Percentiles rank a stretch among this genome's conserved stretches.
Conservation (phyloP, 2,888 invertebrate species). For the Agrotis exclamationis region DNA sequence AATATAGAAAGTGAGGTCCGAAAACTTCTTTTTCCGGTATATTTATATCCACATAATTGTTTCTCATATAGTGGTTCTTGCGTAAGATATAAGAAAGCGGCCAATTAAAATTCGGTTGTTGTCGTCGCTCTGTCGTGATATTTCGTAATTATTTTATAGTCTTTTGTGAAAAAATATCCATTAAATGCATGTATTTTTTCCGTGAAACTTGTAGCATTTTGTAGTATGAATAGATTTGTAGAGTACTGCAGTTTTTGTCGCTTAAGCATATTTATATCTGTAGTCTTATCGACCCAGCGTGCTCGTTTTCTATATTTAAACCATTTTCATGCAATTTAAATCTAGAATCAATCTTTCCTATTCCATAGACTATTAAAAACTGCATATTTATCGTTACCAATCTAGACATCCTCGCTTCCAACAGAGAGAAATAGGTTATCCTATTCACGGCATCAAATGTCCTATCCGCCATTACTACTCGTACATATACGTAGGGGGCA, state of each 20-base stretch:
- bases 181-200: conserved; percentile 29
- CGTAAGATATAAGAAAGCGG: conserved; percentile 85
- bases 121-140: conserved; percentile 58
- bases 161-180: conserved; percentile 56
- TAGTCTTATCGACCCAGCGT: not conserved
- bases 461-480: conserved; percentile 42
- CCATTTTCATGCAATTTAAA: no score
- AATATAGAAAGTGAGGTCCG: conserved; percentile 83
- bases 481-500: conserved; percentile 42
- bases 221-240: conserved; percentile 8
- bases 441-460: conserved; percentile 48
- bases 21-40: conserved; percentile 83
- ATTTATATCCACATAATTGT: conserved; percentile 88
- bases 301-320: not conserved
- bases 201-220: conserved; percentile 3
- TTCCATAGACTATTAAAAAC: not conserved
- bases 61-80: conserved; percentile 82
- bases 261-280: not conserved
- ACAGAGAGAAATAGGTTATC: conserved; percentile 51
- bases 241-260: conserved; percentile 4
- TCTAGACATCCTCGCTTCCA: conserved; percentile 24
- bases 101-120: conserved; percentile 84
- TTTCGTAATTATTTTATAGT: conserved; percentile 65
- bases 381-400: not conserved
- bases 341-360: not conserved